Conservation (phyloP, 2,888 invertebrate genomes). For the Ennomos quercinarius region DNA sequence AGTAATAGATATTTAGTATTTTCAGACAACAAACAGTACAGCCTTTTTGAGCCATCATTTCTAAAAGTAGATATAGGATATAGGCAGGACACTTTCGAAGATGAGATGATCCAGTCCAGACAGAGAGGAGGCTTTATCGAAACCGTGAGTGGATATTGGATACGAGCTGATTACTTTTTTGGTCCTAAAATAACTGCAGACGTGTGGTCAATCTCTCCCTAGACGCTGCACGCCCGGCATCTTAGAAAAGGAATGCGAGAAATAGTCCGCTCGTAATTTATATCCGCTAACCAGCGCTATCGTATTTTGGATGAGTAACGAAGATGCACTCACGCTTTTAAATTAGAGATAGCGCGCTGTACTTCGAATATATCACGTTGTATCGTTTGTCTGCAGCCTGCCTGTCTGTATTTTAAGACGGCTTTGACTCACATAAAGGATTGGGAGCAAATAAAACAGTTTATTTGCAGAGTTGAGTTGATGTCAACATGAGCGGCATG, state of each 20-base stretch:
- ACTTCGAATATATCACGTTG: conserved; percentile 10
- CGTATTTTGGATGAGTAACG: conserved; percentile 29
- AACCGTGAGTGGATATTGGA: too few species aligned
- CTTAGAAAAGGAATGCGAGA: conserved; percentile 31
- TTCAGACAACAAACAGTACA: too few species aligned
- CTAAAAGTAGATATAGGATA: too few species aligned
- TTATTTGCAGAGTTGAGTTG: neutral
- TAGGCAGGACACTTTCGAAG: too few species aligned
- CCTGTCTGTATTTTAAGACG: conserved; percentile 18
- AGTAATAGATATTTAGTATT: too few species aligned
- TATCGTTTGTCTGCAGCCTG: conserved; percentile 22
- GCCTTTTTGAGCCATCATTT: too few species aligned
- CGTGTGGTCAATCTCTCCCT: conserved; percentile 12
- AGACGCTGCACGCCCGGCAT: conserved; percentile 24
- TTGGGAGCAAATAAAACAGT: conserved; percentile 2
- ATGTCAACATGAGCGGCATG: neutral
- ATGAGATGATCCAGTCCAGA: too few species aligned
- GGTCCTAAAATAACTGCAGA: neutral
- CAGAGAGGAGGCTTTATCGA: too few species aligned
- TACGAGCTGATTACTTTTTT: too few species aligned
- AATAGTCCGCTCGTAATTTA: conserved; percentile 33
- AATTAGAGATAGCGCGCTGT: conserved; percentile 10
- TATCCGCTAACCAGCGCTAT: conserved; percentile 29
- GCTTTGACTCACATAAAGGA: conserved; percentile 21
- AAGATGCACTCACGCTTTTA: conserved; percentile 39